A percentile compares a stretch with the other conserved stretches of the same genome.
Evolutionary conservation across 2,797 vertebrate species (phyloP).

Genomic region (Labeo calbasu): DNA sequence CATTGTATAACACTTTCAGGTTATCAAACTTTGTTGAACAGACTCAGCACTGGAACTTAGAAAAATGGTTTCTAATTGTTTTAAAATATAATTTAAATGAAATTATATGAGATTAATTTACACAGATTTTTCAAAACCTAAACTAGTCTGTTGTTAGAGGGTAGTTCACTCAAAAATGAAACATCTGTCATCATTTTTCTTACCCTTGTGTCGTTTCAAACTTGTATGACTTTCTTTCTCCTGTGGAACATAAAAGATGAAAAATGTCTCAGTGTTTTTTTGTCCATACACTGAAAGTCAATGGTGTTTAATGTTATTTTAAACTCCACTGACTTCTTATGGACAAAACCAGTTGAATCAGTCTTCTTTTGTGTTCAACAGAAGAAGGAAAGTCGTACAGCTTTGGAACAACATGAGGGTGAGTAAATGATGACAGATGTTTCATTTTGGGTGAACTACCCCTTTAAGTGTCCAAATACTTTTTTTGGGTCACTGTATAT

Average conservation of each 20-base stretch:
- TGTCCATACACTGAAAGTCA: neutral
- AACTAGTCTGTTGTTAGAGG: neutral
- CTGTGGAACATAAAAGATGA: slow-evolving; percentile 5
- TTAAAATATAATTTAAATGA: neutral
- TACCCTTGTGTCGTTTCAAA: neutral
- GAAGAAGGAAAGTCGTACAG: neutral
- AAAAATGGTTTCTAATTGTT: neutral
- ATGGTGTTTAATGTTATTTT: neutral
- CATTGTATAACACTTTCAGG: too few species aligned
- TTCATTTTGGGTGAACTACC: neutral
- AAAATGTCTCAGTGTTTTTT: neutral
- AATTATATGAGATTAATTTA: neutral
- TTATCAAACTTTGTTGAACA: too few species aligned
- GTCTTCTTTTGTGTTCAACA: neutral
- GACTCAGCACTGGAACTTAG: neutral
- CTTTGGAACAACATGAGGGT: neutral
- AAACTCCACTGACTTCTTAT: neutral
- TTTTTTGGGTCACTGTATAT: slow-evolving; percentile 23
- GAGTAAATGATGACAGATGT: neutral
- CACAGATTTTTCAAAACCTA: neutral
- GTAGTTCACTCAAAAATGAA: neutral
- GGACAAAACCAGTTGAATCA: neutral
- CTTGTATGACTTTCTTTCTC: neutral
- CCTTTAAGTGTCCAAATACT: neutral
- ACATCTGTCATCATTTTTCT: slow-evolving; percentile 14